Evolutionary conservation across 2,888 invertebrate species (phyloP).

Genomic region (Anoncus sp.): DNA sequence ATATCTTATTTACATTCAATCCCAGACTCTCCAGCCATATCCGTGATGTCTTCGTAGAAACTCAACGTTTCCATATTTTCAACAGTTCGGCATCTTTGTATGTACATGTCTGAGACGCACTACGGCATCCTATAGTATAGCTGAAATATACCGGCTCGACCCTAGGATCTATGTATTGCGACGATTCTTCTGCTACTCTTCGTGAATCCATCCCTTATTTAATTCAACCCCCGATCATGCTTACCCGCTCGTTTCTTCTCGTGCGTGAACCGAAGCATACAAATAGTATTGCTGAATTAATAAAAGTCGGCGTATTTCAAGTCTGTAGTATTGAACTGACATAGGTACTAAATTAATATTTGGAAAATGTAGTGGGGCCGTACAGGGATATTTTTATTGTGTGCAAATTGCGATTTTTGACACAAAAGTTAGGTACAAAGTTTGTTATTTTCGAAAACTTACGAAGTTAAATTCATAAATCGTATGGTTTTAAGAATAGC

Average conservation of each 20-base stretch:
- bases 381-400: too few relatives aligned
- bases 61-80: conserved; percentile 23
- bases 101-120: conserved; percentile 6
- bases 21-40: conserved; percentile 6
- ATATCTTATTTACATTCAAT: conserved; percentile 43
- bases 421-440: too few relatives aligned
- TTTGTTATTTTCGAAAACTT: too few relatives aligned
- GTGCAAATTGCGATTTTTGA: too few relatives aligned
- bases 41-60: conserved; percentile 16
- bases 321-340: too few relatives aligned
- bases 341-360: too few relatives aligned
- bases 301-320: too few relatives aligned
- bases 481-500: too few relatives aligned
- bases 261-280: too few relatives aligned
- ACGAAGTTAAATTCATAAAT: too few relatives aligned
- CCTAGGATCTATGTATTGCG: conserved; percentile 35
- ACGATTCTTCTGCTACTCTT: conserved; percentile 27
- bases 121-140: conserved; percentile 8
- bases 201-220: conserved; percentile 35
- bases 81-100: conserved; percentile 19
- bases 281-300: too few relatives aligned
- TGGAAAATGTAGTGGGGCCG: too few relatives aligned
- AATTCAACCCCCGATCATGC: not conserved
- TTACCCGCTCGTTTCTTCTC: not conserved
- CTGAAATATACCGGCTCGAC: conserved; percentile 17